Evolutionary conservation across 1,140 invertebrate species (phyloP).

Genomic region (Hycleus phaleratus): DNA sequence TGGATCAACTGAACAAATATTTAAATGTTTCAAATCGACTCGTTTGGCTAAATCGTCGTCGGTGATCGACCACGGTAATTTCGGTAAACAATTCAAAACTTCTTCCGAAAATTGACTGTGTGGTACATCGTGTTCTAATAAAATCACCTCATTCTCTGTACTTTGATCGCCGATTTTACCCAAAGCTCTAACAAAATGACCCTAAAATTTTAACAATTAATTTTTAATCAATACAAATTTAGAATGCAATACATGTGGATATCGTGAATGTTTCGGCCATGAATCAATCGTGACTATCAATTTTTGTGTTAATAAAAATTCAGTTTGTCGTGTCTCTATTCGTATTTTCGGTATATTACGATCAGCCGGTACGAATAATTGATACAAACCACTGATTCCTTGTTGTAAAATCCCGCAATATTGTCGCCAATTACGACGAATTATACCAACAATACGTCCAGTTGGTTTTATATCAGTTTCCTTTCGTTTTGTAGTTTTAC

Average conservation of each 20-base stretch:
- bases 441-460: slow-evolving; percentile 88
- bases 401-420: slow-evolving; percentile 92
- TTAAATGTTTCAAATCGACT: slow-evolving; percentile 73
- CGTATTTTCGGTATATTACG: slow-evolving; percentile 82
- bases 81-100: slow-evolving; percentile 87
- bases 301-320: slow-evolving; percentile 69
- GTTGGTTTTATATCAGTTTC: slow-evolving; percentile 59
- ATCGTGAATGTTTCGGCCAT: slow-evolving; percentile 82
- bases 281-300: slow-evolving; percentile 89
- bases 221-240: slow-evolving; percentile 37
- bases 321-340: slow-evolving; percentile 85
- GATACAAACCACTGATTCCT: slow-evolving; percentile 60
- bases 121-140: slow-evolving; percentile 96
- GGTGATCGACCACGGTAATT: slow-evolving; percentile 83
- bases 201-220: slow-evolving; percentile 41
- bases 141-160: slow-evolving; percentile 91
- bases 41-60: slow-evolving; percentile 72
- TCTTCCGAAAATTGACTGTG: slow-evolving; percentile 91
- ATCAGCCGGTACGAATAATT: slow-evolving; percentile 87
- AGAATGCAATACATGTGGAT: slow-evolving; percentile 47
- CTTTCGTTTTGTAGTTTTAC: slow-evolving; percentile 36
- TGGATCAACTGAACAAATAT: slow-evolving; percentile 96
- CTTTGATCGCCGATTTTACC: slow-evolving; percentile 72
- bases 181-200: slow-evolving; percentile 82
- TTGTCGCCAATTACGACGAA: slow-evolving; percentile 91